These are phyloP conservation scores for Didymodactylos carnosus DNA, from an alignment of 2,888 invertebrate species.

Conservation along the genomic window DNA sequence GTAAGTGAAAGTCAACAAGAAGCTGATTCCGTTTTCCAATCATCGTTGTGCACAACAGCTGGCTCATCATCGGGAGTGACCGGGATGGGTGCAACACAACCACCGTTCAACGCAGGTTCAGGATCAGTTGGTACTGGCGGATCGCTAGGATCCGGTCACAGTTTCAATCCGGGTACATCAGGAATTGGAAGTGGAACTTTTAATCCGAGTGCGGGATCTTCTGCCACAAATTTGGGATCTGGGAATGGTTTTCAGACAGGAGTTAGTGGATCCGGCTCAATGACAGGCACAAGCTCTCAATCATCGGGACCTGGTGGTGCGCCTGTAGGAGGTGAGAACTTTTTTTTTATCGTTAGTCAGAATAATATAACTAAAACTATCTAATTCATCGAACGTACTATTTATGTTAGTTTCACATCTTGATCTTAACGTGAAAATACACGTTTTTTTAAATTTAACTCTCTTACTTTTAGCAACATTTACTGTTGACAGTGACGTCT, in stretches of 20 bases:
- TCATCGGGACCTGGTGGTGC: neutral
- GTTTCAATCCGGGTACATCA: neutral
- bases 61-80: neutral
- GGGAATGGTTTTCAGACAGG: too few relatives aligned
- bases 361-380: too few relatives aligned
- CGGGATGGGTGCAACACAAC: neutral
- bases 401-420: too few relatives aligned
- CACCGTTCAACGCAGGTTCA: neutral
- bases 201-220: too few relatives aligned
- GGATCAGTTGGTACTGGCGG: neutral
- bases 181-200: neutral
- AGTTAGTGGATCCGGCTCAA: too few relatives aligned
- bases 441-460: neutral
- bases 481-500: neutral
- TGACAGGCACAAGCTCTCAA: too few relatives aligned
- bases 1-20: constrained; percentile 9
- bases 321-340: too few relatives aligned
- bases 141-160: too few relatives aligned
- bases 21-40: constrained; percentile 3
- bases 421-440: neutral
- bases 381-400: too few relatives aligned
- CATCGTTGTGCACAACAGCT: neutral
- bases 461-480: neutral
- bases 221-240: too few relatives aligned
- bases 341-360: too few relatives aligned